Conservation (phyloP, 2,113 vertebrate species). For the Mystacornis crossleyi region DNA sequence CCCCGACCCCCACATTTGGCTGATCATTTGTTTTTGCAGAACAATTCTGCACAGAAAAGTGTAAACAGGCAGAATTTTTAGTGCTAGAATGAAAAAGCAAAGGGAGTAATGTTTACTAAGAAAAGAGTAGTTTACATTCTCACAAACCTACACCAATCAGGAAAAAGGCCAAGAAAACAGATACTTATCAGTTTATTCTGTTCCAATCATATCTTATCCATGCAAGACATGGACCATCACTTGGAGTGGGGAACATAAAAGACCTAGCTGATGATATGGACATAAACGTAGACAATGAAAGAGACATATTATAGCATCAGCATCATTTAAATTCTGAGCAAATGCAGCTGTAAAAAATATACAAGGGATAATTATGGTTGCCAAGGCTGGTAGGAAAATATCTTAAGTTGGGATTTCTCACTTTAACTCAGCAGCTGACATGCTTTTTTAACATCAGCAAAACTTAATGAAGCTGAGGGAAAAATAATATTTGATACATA, state of each 20-base stretch:
- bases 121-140: not conserved
- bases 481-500: not conserved
- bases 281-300: accelerated
- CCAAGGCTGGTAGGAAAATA: not conserved
- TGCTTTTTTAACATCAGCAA: not conserved
- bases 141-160: not conserved
- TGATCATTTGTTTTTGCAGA: not conserved
- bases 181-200: not conserved
- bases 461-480: not conserved
- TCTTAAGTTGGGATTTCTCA: not conserved
- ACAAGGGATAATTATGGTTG: accelerated
- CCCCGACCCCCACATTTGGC: not conserved
- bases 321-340: not conserved
- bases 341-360: not conserved
- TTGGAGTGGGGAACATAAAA: not conserved
- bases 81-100: not conserved
- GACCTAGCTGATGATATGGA: not conserved
- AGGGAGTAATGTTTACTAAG: not conserved
- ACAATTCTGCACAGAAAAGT: not conserved
- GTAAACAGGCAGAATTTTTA: not conserved
- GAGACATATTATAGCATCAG: accelerated
- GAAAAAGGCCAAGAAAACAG: not conserved
- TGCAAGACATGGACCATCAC: not conserved
- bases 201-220: not conserved
- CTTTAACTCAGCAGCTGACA: not conserved